Evolutionary conservation across 2,888 invertebrate genomes (phyloP), one percentile per base, ranked within the genome.

Genomic region (Aleiodes testaceus): DNA sequence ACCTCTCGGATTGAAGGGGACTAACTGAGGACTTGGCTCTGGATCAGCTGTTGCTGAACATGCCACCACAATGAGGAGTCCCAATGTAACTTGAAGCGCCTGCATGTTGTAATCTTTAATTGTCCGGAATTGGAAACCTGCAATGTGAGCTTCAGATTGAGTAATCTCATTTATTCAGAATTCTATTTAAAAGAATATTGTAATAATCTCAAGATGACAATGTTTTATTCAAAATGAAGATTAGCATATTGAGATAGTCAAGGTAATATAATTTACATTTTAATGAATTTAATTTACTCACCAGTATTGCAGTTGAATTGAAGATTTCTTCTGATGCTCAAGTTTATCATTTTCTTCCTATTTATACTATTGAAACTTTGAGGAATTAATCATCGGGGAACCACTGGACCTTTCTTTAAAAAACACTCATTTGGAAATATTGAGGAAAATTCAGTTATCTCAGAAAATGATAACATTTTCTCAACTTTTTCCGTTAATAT

Each of bases 21-120:
- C 16, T 16, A 26, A 16, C 36, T 4, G 16, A 9, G 12, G 36
- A 42, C 11, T 14, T 6, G 18, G 12, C 36, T 6, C 12, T 49
- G 49, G 49, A 59, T 42, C 59, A 59, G 36, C 14, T 14, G 16
- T 36, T 36, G 59, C 14, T 59, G 36, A 59, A 42, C 42, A 59
- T 9, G 18, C 59, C 3, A 36, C 59, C 18, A 59, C 6, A 16
- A 42, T 9, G 11, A 59, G 16, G 7, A 14, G 42, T 16, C 36
- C 36, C 36, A 59, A 16, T 59, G 16, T 59, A 16, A 42, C 14
- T 1, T 18, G 18, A 59, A 42, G 18, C 12, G 5, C 18, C 42
- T 42, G 36, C 59, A 59, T 59, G 12, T 18, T 59, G 36, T 59
- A 11, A 7, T 16, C 26, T 3, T 18, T 59, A 36, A 18, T 14